Base-by-base conservation (phyloP, 2,113 vertebrate species). In the Rhea americana region DNA sequence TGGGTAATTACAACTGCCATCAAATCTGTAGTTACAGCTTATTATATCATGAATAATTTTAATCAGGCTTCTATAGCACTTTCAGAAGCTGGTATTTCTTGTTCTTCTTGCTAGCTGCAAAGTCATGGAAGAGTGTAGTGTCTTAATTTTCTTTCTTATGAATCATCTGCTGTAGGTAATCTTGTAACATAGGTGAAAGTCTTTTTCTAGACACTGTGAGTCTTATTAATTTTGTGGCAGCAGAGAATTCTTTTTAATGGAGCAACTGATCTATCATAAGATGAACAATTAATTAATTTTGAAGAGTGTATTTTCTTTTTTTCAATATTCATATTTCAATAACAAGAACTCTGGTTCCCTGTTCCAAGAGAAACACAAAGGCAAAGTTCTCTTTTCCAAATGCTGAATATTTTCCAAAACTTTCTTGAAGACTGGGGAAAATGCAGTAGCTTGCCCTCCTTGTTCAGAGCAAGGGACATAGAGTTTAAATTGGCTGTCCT, bases 281-380 rank as follows among this genome's bases (percentile, higher is more conserved):
- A 86, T 90, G 65, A 96, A 90, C 91, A 74, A 75, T 95, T 94
- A 92, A 48, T 50, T 94, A 93, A 66, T 90, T 41, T 94, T 91
- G 45, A 62, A 90, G 39, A 87, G 11, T 79, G 18, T 39, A 58
- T 96, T 93, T 82, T 75, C 82, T 94, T 97, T 97, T 87, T 96
- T 90, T 94, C 75, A 94, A 35, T 35, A 35, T 35, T 35, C 35
- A 35, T 56, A 83, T 82, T 85, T 96, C 91, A 79, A 15, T 92
- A 90, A 78, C 93, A 95, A 89, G 66, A 91, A 61, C 30, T 68
- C 67, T 94, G 51, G 39, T 77, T 85, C 61, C 16, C 45, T 80
- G 32, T 74, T 93, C 59, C 75, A 93, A 68, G 76, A 65, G 10
- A 86, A 68, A 37, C 22, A 63, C 1, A 1, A 81, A 78, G 71